Evolutionary conservation across 2,113 vertebrate species (phyloP), one percentile per base, ranked within the genome.

Genomic region (Epinephelus cyanopodus): DNA sequence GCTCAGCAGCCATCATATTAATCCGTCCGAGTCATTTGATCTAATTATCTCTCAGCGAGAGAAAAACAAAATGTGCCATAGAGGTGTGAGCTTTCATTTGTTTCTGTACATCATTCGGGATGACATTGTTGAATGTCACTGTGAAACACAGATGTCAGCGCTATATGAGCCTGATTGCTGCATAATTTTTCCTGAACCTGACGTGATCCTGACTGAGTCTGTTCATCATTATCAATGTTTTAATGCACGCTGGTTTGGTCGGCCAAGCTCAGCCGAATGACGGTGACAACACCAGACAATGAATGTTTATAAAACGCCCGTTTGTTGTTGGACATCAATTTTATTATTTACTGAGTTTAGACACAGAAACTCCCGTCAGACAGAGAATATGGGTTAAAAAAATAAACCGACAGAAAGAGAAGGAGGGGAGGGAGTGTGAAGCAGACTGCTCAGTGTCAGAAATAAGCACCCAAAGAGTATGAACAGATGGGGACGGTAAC

Each of bases 11-110:
- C 8, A 21, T 76, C 45, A 50, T 25, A 77, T 78, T 17, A 69
- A 63, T 67, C 57, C 47, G 21, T 48, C 50, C 7, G 12, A 75
- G 77, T 71, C 42, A 81, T 72, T 87, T 64, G 21, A 77, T 86
- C 39, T 62, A 65, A 84, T 85, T 90, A 81, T 83, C 63, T 81
- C 21, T 21, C 58, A 67, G 81, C 61, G 33, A 83, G 79, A 25
- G 56, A 45, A 81, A 84, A 72, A 45, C 65, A 61, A 64, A 79
- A 71, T 69, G 82, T 87, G 69, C 82, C 66, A 45, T 10, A 68
- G 63, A 78, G 79, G 91, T 83, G 86, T 84, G 74, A 90, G 75
- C 79, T 84, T 87, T 84, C 73, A 90, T 75, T 89, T 65, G 53
- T 63, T 60, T 87, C 72, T 81, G 74, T 29, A 25, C 45, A 83